Evolutionary conservation across 1,140 invertebrate species (phyloP), one percentile per base, ranked within the genome.

Genomic region (Macrobrachium nipponense): DNA sequence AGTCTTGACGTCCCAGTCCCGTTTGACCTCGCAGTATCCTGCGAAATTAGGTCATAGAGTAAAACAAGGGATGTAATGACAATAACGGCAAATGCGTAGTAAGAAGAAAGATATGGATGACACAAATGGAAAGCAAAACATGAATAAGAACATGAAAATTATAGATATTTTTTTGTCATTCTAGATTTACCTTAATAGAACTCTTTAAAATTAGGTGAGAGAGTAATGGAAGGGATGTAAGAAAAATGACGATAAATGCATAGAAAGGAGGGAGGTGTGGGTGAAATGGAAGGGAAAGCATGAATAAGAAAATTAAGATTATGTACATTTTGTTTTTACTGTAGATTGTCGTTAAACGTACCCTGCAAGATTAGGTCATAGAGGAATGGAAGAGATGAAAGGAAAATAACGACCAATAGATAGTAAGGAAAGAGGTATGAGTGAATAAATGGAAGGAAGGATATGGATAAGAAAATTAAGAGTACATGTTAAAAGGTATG

Each of bases 11-110:
- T 87, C 77, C 75, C 82, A 83, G 2, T 58, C 59, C 18, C 87
- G 79, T 27, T 70, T 66, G 20, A 88, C 88, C 36, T 80, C 73
- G 66, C 88, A 88, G 64, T 88, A 87, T 62, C 82, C 88, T 88
- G 80, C 10, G 82, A 80, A 58, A 86, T 51, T 79, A 44, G 17
- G 11, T 23, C 12, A 36, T 4, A 82, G 23, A 27, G 68, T 27
- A 17, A 0, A 17, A 11, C 2, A 68, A 44, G 7, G 36, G 36
- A 62, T 3, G 15, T 15, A 0, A 15, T 59, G 75, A 36, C 6
- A 43, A 18, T 78, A 44, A 20, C 20, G n/a, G 23, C 2, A 36
- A 4, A 36, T 36, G 27, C 27, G 27, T 36, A 36, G 27, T 36
- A 36, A 36, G 27, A 4, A 36, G 1, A 4, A 4, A 4, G 27